These are phyloP conservation scores for Antheraea yamamai DNA, from an alignment of 2,888 invertebrate species.

Conservation along the genomic window DNA sequence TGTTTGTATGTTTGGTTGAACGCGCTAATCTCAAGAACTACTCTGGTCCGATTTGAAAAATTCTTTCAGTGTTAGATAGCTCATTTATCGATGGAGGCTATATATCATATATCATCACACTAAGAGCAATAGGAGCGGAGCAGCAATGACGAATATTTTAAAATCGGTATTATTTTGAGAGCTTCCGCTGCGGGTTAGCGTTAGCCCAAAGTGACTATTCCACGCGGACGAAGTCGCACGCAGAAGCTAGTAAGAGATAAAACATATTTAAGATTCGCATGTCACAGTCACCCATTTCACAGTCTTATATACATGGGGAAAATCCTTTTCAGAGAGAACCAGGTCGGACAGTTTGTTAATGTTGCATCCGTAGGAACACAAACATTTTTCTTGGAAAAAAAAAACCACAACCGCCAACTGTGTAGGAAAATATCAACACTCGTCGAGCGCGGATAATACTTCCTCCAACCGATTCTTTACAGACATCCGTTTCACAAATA, in stretches of 20 bases:
- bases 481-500: conserved; percentile 39
- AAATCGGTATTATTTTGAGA: no score
- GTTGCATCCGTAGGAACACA: conserved; percentile 18
- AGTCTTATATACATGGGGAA: background rate
- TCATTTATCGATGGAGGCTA: no score
- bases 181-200: no score
- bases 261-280: background rate
- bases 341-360: conserved; percentile 26
- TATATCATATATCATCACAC: no score
- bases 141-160: no score
- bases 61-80: no score
- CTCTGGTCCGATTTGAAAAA: no score
- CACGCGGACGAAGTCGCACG: no score
- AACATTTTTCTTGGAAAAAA: conserved; percentile 39
- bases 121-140: no score
- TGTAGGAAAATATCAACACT: conserved; percentile 55
- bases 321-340: background rate
- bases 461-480: conserved; percentile 45
- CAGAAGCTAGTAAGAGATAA: background rate
- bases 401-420: conserved; percentile 32
- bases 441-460: conserved; percentile 40
- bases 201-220: no score
- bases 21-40: no score
- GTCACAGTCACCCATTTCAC: background rate
- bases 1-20: no score